phyloP scores from a whole-genome alignment of 2,113 vertebrate species.

The Drymodes brunneopygia region DNA sequence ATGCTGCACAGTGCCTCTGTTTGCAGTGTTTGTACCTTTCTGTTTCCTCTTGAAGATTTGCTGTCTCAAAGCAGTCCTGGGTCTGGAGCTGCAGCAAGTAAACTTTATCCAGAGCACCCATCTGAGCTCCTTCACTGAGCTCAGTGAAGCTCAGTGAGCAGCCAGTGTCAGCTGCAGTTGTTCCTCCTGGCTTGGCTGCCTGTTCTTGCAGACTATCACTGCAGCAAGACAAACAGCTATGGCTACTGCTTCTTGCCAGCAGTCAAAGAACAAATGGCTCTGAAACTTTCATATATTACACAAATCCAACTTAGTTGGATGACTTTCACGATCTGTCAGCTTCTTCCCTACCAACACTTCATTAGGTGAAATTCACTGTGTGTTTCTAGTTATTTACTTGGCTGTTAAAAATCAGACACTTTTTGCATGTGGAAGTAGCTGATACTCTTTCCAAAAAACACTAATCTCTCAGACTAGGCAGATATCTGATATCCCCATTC shows the following conservation, averaged over 20 bases:
- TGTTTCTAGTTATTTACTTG: background rate
- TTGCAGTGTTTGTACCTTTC: background rate
- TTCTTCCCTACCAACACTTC: background rate
- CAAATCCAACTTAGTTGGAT: background rate
- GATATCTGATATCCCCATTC: background rate
- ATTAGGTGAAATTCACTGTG: background rate
- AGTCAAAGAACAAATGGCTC: background rate
- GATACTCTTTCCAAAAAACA: background rate
- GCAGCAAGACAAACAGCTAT: background rate
- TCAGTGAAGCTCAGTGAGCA: too few species aligned
- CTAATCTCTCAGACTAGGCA: background rate
- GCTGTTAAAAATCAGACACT: background rate
- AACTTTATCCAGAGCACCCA: background rate
- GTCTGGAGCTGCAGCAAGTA: background rate
- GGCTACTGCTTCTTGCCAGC: background rate
- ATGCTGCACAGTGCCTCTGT: background rate
- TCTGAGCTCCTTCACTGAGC: background rate
- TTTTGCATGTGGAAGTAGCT: background rate
- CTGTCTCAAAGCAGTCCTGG: background rate
- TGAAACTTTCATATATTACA: background rate
- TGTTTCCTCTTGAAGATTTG: background rate
- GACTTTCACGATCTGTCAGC: background rate
- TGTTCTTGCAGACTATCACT: background rate
- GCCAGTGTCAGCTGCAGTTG: background rate
- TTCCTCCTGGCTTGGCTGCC: background rate